phyloP scores from a whole-genome alignment of 2,888 invertebrate genomes.

The Gonocerus acuteangulatus region DNA sequence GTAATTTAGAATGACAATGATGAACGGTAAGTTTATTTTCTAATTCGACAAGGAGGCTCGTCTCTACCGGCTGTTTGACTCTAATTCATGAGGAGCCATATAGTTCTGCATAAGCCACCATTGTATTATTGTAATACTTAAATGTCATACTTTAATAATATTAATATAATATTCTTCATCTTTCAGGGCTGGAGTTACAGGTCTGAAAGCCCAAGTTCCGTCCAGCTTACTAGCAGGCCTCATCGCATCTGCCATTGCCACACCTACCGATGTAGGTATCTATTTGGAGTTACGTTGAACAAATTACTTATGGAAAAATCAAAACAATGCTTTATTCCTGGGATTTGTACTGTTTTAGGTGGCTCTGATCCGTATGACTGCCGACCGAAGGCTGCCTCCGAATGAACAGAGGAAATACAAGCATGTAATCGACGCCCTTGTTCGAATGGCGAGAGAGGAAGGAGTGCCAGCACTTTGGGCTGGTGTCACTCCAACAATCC shows the following conservation, averaged over 20 bases:
- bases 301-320: no score
- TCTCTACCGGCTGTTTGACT: no score
- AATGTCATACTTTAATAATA: no score
- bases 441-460: conserved; percentile 72
- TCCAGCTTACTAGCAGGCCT: conserved; percentile 85
- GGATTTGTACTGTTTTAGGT: conserved; percentile 45
- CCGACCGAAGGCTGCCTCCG: conserved; percentile 84
- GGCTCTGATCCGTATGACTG: conserved; percentile 92
- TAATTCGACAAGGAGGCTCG: no score
- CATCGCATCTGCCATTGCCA: conserved; percentile 85
- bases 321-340: no score
- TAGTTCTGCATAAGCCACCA: no score
- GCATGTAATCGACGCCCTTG: conserved; percentile 81
- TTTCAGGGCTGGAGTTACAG: conserved; percentile 62
- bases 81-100: no score
- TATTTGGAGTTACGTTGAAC: background rate
- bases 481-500: conserved; percentile 76
- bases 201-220: conserved; percentile 67
- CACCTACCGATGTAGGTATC: conserved; percentile 72
- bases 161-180: no score
- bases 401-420: conserved; percentile 87
- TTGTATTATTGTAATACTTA: no score
- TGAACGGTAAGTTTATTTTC: no score
- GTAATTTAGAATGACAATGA: no score
- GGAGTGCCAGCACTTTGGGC: conserved; percentile 84